A percentile compares a stretch with the other conserved stretches of the same genome.
Evolutionary conservation across 2,888 invertebrate genomes (phyloP).

Genomic region (Chironomus tentans): DNA sequence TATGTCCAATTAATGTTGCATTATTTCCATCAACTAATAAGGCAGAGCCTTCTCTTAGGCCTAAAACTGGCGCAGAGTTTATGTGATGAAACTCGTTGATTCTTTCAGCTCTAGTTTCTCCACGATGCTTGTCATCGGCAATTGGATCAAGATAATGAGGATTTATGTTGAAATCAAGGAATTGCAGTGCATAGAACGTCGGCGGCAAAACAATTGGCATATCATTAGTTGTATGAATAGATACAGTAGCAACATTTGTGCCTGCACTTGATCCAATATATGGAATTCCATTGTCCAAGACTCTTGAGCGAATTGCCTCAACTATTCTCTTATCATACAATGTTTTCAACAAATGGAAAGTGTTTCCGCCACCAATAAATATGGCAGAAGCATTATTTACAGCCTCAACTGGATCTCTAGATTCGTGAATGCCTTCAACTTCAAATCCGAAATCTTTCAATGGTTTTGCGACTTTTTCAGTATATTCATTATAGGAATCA

Average conservation of each 20-base stretch:
- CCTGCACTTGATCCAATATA: constrained; percentile 77
- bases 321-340: constrained; percentile 58
- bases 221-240: constrained; percentile 77
- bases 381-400: constrained; percentile 56
- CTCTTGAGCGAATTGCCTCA: constrained; percentile 51
- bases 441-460: constrained; percentile 56
- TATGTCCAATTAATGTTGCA: constrained; percentile 52
- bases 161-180: constrained; percentile 77
- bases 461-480: constrained; percentile 48
- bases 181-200: constrained; percentile 56
- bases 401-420: constrained; percentile 47
- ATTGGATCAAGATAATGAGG: constrained; percentile 68
- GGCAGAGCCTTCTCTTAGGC: constrained; percentile 61
- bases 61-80: constrained; percentile 53
- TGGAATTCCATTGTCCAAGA: constrained; percentile 53
- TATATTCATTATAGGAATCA: constrained; percentile 50
- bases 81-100: constrained; percentile 59
- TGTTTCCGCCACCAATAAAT: constrained; percentile 71
- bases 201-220: constrained; percentile 80
- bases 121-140: constrained; percentile 54
- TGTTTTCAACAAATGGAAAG: constrained; percentile 61
- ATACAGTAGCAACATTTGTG: constrained; percentile 70
- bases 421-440: constrained; percentile 57
- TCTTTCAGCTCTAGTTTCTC: constrained; percentile 68
- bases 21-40: constrained; percentile 51